Base-by-base conservation (phyloP, 2,888 invertebrate species). In the Oscheius sp. region DNA sequence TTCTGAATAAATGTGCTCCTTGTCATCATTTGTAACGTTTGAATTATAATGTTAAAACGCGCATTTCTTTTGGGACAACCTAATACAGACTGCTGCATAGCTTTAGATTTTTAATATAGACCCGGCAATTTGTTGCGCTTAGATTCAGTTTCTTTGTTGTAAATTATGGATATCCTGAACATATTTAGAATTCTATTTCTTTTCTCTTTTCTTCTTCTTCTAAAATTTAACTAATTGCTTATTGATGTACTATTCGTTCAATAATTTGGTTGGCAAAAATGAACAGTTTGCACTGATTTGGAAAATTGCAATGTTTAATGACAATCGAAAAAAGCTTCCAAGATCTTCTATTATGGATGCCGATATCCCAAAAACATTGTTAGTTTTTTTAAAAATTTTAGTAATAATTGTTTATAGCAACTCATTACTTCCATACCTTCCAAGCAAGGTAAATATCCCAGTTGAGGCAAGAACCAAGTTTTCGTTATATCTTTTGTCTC, bases 281-380 rank as follows among this genome's bases (percentile, higher is more conserved):
- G 48, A 25, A 2, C n/a, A 33, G n/a, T 64, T 64, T 31, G 52
- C 50, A n/a, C 23, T 64, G 12, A 37, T 64, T 15, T 64, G 64
- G 64, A 64, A 52, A 27, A 6, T 64, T 8, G 64, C 64, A 27
- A 48, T 50, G 8, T 15, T 6, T 3, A 15, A 8, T 0, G 6
- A 46, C 6, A 37, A 34, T 10, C 31, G 31, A 23, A 52, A 50
- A 20, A 5, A 10, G 15, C 4, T 64, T 8, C 6, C 10, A 23
- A 46, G 33, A 12, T n/a, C 31, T 25, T n/a, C 50, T 29, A 34
- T 52, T 10, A 31, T 64, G 3, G 46, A 20, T 15, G 37, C 50
- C 2, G 15, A n/a, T 29, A 31, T 64, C 8, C 37, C 48, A 17
- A 50, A 64, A 48, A 8, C 50, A 3, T 64, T 48, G 64, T 64